Conservation (phyloP, 2,113 vertebrate genomes). For the Salminus brasiliensis region DNA sequence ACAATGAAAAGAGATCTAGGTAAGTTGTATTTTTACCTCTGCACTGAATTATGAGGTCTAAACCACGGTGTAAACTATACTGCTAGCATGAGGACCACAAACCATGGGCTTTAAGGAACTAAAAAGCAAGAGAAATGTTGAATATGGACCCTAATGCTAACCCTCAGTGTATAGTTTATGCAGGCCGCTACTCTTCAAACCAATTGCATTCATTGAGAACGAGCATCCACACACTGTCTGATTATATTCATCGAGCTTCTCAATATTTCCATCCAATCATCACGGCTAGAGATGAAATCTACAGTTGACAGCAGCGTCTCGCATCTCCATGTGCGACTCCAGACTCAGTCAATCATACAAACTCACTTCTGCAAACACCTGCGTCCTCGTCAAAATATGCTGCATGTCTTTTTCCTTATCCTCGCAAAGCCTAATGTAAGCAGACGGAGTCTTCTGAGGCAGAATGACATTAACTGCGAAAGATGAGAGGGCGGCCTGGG, state of each 20-base stretch:
- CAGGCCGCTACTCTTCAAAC: not conserved
- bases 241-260: conserved; percentile 21
- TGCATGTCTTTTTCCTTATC: conserved; percentile 4
- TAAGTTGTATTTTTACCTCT: no score
- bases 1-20: no score
- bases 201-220: not conserved
- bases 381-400: conserved; percentile 43
- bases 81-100: no score
- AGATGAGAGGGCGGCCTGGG: not conserved
- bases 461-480: conserved; percentile 32
- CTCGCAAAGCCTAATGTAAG: conserved; percentile 28
- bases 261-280: conserved; percentile 26
- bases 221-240: not conserved
- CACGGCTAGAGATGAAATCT: conserved; percentile 35
- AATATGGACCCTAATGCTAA: not conserved
- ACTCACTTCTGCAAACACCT: conserved; percentile 46
- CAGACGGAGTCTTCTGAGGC: conserved; percentile 33
- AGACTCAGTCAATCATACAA: conserved; percentile 48
- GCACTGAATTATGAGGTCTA: no score
- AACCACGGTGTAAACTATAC: no score
- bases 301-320: conserved; percentile 14
- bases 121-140: no score
- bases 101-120: no score
- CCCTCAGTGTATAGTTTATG: not conserved
- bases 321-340: conserved; percentile 20